phyloP scores from a whole-genome alignment of 2,888 invertebrate genomes.

The Lathronympha strigana region DNA sequence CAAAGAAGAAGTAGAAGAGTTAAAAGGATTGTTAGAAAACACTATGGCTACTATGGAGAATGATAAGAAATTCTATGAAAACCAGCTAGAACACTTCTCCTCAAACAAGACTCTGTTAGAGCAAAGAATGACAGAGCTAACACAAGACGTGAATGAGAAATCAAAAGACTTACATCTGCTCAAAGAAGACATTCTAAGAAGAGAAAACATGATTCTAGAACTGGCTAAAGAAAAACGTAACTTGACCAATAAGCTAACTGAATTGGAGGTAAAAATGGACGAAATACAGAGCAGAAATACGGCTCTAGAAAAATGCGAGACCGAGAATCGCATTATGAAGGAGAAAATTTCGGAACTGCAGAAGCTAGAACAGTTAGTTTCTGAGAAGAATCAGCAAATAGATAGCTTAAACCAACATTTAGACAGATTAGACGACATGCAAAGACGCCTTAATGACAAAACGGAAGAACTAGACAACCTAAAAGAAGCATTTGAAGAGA shows the following conservation, averaged over 20 bases:
- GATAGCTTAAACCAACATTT: slow-evolving; percentile 79
- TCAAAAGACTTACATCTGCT: slow-evolving; percentile 80
- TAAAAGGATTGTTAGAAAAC: slow-evolving; percentile 75
- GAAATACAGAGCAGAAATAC: slow-evolving; percentile 76
- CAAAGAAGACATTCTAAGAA: slow-evolving; percentile 82
- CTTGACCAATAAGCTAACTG: slow-evolving; percentile 74
- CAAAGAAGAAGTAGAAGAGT: slow-evolving; percentile 77
- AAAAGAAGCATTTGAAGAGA: slow-evolving; percentile 76
- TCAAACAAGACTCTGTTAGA: slow-evolving; percentile 81
- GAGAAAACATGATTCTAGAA: slow-evolving; percentile 84
- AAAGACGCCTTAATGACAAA: slow-evolving; percentile 79
- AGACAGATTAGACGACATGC: slow-evolving; percentile 76
- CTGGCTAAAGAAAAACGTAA: slow-evolving; percentile 84
- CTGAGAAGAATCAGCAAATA: slow-evolving; percentile 83
- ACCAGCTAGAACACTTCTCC: slow-evolving; percentile 80
- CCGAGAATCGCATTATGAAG: slow-evolving; percentile 75
- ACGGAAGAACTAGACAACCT: slow-evolving; percentile 76
- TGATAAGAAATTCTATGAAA: slow-evolving; percentile 84
- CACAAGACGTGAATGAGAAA: slow-evolving; percentile 81
- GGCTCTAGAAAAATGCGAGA: slow-evolving; percentile 66
- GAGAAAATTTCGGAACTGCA: slow-evolving; percentile 78
- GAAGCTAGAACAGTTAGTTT: slow-evolving; percentile 80
- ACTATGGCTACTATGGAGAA: slow-evolving; percentile 80
- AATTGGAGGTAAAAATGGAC: slow-evolving; percentile 79
- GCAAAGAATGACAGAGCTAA: slow-evolving; percentile 83